phyloP scores from a whole-genome alignment of 2,797 vertebrate genomes.

The Sciurus carolinensis region DNA sequence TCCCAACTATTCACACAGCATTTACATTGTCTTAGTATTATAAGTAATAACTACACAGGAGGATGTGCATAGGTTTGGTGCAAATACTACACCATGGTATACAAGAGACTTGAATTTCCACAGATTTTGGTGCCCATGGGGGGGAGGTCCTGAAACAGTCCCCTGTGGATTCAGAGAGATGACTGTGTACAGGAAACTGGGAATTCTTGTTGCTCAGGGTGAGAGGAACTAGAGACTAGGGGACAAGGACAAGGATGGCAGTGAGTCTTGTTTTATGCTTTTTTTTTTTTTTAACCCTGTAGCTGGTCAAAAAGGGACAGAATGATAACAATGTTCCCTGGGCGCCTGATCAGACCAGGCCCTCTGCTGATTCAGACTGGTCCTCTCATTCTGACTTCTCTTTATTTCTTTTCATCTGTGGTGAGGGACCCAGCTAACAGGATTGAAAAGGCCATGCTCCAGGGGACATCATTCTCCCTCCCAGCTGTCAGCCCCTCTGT shows the following conservation, averaged over 20 bases:
- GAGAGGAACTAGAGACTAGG: not conserved
- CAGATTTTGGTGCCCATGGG: not conserved
- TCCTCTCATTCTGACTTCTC: not conserved
- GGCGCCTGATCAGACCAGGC: not conserved
- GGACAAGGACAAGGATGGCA: not conserved
- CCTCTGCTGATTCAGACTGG: not conserved
- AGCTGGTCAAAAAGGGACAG: not conserved
- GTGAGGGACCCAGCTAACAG: not conserved
- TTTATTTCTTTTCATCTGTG: slow-evolving; percentile 17
- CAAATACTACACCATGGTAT: not conserved
- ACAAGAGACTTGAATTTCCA: not conserved
- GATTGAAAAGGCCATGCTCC: not conserved
- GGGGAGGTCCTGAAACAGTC: not conserved
- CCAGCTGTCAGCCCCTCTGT: not conserved
- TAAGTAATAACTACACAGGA: not conserved
- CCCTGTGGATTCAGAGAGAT: not conserved
- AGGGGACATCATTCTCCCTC: not conserved
- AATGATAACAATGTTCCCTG: not conserved
- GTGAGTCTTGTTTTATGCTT: not conserved
- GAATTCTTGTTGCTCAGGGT: not conserved
- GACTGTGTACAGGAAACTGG: too few relatives aligned
- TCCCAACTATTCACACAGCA: not conserved
- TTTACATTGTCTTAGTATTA: not conserved
- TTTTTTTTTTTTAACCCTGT: not conserved
- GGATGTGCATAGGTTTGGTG: not conserved